Evolutionary conservation across 2,797 vertebrate species (phyloP), one percentile per base, ranked within the genome.

Genomic region (Scomberomorus guttatus): DNA sequence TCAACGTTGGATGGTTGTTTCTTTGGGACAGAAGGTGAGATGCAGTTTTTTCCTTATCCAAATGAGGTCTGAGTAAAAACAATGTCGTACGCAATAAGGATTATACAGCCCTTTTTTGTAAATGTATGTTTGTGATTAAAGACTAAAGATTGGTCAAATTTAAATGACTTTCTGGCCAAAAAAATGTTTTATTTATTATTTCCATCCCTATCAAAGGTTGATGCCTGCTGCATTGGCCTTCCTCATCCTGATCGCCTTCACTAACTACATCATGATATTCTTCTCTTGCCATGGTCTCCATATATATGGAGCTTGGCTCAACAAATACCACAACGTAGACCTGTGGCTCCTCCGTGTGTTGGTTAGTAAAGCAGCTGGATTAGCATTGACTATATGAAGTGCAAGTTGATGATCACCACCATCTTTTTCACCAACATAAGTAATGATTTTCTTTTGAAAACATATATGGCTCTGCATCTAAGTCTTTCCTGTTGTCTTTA

Each of bases 341-440:
- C 93, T 97, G 80, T 97, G 96, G 95, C 94, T 96, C 61, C 91
- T 94, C 50, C 90, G 94, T 18, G 83, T 96, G 72, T 73, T 97
- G 85, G 96, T 97, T 75, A 81, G 95, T 85, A 10, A 14, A 8
- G 15, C 37, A 4, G 25, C 37, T 37, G 11, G 37, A 11, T 37
- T 37, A 37, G 37, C 37, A 37, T 11, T 37, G 37, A 12, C 34
- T 37, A 37, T 37, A 37, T 34, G 14, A 18, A 6, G 5, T 1
- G 1, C 25, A 34, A 42, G 6, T 20, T 48, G 6, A 6, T 48
- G 20, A 39, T 51, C 11, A 32, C 6, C 29, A 25, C 24, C 62
- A 14, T 57, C 52, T 4, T 14, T 25, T 44, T 37, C 37, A 11
- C 10, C 10, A 37, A 11, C 37, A 37, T 11, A 37, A 37, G 10